These are phyloP conservation scores for Echinops telfairi DNA, from an alignment of 2,113 vertebrate species.

Conservation along the genomic window DNA sequence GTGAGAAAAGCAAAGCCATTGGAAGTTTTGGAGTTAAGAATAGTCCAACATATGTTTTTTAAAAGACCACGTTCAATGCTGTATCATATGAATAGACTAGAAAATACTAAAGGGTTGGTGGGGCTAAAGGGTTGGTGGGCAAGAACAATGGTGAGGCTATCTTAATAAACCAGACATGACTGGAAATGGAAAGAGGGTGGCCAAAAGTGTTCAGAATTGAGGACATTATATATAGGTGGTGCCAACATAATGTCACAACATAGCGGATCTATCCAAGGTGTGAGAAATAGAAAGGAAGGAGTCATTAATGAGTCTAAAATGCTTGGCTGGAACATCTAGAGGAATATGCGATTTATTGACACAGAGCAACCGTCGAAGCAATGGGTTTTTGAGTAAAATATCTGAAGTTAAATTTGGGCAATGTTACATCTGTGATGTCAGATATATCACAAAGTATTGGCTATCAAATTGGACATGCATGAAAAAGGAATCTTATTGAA, in stretches of 20 bases:
- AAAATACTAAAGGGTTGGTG: no score
- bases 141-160: background rate
- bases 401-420: background rate
- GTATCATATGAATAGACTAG: background rate
- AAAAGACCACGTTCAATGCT: background rate
- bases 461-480: background rate
- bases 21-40: background rate
- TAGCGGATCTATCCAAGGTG: background rate
- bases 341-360: background rate
- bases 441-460: background rate
- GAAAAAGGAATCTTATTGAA: background rate
- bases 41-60: background rate
- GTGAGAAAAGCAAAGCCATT: background rate
- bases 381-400: background rate
- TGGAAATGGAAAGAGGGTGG: background rate
- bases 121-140: background rate
- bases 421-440: background rate
- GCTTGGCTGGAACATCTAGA: background rate
- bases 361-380: background rate
- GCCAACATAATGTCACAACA: background rate
- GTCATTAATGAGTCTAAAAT: background rate
- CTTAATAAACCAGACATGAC: background rate
- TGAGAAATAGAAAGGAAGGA: background rate
- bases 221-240: background rate
- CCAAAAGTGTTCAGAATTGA: background rate